Percentiles rank a stretch among this genome's conserved stretches.
phyloP scores from a whole-genome alignment of 2,888 invertebrate genomes.

The Sialis lutaria region DNA sequence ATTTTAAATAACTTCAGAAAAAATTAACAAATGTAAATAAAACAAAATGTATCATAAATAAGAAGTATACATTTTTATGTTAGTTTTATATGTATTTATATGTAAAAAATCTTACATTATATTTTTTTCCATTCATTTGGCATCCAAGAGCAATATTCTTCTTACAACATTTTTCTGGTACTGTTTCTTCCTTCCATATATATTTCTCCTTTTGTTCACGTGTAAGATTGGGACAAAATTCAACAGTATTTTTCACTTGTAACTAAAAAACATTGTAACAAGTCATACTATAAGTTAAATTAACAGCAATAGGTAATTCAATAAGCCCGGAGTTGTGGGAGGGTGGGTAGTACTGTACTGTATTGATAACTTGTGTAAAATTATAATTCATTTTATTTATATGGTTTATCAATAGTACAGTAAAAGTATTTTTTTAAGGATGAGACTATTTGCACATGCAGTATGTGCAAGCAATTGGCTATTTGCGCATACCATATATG shows the following conservation, averaged over 20 bases:
- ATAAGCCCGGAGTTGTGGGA: background rate
- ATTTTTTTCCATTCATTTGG: constrained; percentile 26
- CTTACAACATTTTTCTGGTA: constrained; percentile 39
- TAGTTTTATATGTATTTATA: no score
- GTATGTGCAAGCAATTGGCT: no score
- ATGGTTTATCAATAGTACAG: no score
- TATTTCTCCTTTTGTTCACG: background rate
- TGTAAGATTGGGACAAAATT: constrained; percentile 31
- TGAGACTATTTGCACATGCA: no score
- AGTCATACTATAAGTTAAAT: background rate
- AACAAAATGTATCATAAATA: no score
- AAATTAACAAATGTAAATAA: no score
- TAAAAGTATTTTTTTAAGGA: no score
- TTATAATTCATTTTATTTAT: no score
- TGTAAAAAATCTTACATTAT: constrained; percentile 23
- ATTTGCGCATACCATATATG: no score
- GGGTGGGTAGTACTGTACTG: background rate
- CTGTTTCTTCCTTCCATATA: constrained; percentile 24
- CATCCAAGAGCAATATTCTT: constrained; percentile 34
- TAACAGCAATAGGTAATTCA: background rate
- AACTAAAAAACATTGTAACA: constrained; percentile 25
- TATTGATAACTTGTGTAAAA: no score
- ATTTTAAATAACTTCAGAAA: no score
- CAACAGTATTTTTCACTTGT: constrained; percentile 33
- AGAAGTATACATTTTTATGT: no score